These are phyloP conservation scores for Pipa parva DNA, from an alignment of 2,113 vertebrate genomes.

Conservation along the genomic window DNA sequence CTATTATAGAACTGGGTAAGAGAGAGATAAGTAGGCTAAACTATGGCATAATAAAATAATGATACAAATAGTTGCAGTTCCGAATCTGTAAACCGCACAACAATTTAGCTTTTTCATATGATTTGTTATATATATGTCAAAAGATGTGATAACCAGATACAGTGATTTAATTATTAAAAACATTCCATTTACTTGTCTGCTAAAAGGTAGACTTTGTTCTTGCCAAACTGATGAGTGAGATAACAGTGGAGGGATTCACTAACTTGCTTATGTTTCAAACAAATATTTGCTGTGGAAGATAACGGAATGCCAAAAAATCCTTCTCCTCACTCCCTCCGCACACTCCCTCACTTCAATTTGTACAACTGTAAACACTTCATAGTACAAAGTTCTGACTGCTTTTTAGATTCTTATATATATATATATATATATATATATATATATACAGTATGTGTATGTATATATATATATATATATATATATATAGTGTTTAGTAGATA, in stretches of 20 bases:
- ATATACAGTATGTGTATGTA: no score
- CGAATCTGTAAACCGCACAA: not conserved
- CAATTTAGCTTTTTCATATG: not conserved
- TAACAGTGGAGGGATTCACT: conserved; percentile 58
- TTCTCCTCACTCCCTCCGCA: conserved; percentile 45
- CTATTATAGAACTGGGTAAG: no score
- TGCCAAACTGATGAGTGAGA: conserved; percentile 55
- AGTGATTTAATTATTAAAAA: conserved; percentile 3
- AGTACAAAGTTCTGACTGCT: conserved; percentile 8
- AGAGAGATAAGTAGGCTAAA: no score
- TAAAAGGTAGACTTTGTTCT: conserved; percentile 57
- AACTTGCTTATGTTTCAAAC: conserved; percentile 60
- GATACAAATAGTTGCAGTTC: not conserved
- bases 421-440: no score
- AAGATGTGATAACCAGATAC: not conserved
- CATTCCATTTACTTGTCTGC: conserved; percentile 47
- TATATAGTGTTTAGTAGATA: no score
- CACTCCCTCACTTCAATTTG: conserved; percentile 53
- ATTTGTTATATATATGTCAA: not conserved
- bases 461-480: no score
- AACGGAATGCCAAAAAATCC: conserved; percentile 47
- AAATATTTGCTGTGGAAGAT: conserved; percentile 69
- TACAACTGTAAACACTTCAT: conserved; percentile 34
- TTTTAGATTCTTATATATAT: not conserved
- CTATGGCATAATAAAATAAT: no score